Evolutionary conservation across 1,140 invertebrate genomes (phyloP).

Genomic region (Stenopsyche tienmushanensis): DNA sequence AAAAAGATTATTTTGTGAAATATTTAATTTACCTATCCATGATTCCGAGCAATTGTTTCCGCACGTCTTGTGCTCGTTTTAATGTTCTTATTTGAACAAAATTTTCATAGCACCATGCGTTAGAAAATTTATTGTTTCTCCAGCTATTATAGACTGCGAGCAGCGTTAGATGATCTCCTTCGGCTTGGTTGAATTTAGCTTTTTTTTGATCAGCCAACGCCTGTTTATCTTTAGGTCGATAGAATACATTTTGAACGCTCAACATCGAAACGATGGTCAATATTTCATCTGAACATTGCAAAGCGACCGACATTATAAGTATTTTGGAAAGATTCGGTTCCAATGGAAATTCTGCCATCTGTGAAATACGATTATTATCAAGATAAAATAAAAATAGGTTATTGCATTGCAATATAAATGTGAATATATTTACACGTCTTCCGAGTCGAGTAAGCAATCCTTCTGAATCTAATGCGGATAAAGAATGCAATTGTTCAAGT

Average conservation of each 20-base stretch:
- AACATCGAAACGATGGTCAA: constrained; percentile 99
- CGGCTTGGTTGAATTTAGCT: constrained; percentile 97
- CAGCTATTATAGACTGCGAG: constrained; percentile 99
- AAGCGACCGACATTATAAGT: constrained; percentile 97
- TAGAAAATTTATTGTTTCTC: constrained; percentile 99
- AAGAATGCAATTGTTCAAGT: constrained; percentile 93
- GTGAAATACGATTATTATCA: constrained; percentile 42
- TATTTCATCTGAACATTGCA: constrained; percentile 98
- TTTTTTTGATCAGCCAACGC: constrained; percentile 98
- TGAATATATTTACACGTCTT: constrained; percentile 65
- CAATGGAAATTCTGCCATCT: constrained; percentile 99
- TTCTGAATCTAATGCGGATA: constrained; percentile 96
- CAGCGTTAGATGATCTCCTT: constrained; percentile 97
- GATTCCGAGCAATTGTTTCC: constrained; percentile 96
- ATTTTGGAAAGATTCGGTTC: constrained; percentile 99
- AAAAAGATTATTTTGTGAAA: no score
- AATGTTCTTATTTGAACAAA: constrained; percentile 97
- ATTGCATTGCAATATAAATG: not conserved
- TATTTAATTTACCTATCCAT: constrained; percentile 91
- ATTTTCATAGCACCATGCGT: constrained; percentile 99
- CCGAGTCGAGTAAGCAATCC: constrained; percentile 92
- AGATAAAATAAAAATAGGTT: not conserved
- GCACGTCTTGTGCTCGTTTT: constrained; percentile 96
- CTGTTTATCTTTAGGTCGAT: constrained; percentile 95
- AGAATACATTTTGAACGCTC: constrained; percentile 99